Evolutionary conservation across 1,140 invertebrate species (phyloP), one percentile per base, ranked within the genome.

Genomic region (Micrasema longulum): DNA sequence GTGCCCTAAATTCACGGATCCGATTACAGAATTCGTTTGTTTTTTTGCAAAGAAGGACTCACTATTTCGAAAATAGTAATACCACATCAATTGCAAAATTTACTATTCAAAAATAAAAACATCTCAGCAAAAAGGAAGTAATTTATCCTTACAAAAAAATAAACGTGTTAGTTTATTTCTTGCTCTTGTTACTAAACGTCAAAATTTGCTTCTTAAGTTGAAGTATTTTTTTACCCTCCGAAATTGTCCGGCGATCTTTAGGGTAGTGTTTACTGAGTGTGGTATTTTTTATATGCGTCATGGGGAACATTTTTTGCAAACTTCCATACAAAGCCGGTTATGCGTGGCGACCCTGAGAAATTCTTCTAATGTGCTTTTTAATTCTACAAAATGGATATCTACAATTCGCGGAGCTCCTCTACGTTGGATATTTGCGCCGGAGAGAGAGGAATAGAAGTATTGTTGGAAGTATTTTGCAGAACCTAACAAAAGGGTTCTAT

Each of bases 301-400:
- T 35, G 67, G 67, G 67, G 67, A 60, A 31, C 16, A 1, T 69
- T 69, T 60, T 69, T 69, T 57, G 67, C 67, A 20, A 60, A 60
- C 16, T 69, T 62, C 41, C 41, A 43, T 55, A 38, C 50, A 48
- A 69, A 60, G 67, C 60, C 67, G 67, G 67, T 69, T 69, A 69
- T 69, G 67, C 67, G 67, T 60, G 67, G 67, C 55, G 67, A 69
- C 67, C 67, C 67, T 69, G 67, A 69, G 67, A 69, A 69, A 26
- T 69, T 20, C 18, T 69, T 60, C 48, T 36, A 53, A 18, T 16
- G 35, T 43, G 11, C 35, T 36, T 66, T 66, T 66, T 52, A 45
- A 35, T 23, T 36, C 23, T 43, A 48, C 60, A 47, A 18, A 60
- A 48, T 64, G n/a, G 43, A 47, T 64, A 14, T 64, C 14, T 41